A percentile compares a stretch with the other conserved stretches of the same genome.
phyloP scores from a whole-genome alignment of 2,113 vertebrate species.

The Fukomys damarensis region DNA sequence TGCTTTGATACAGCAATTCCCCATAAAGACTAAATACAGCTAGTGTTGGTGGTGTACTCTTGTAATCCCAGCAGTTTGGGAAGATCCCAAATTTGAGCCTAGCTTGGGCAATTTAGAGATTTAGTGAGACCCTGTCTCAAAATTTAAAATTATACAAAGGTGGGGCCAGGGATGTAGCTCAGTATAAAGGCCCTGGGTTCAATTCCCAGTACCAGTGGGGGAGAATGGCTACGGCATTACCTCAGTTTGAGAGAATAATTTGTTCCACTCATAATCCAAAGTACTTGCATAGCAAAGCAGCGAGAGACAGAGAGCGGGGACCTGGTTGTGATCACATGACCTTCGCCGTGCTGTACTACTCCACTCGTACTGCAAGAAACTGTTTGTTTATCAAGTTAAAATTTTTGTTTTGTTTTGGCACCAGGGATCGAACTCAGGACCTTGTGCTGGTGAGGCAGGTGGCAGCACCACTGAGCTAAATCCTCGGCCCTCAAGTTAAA shows the following conservation, averaged over 20 bases:
- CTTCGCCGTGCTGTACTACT: background rate
- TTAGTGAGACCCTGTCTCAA: background rate
- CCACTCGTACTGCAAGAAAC: background rate
- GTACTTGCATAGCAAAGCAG: background rate
- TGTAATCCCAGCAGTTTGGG: background rate
- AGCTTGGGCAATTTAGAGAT: background rate
- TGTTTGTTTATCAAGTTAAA: background rate
- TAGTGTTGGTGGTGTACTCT: background rate
- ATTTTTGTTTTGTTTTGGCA: too few relatives aligned
- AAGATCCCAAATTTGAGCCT: background rate
- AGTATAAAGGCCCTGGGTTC: background rate
- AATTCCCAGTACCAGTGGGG: background rate
- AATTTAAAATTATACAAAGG: background rate
- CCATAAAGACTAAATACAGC: background rate
- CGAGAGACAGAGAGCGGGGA: background rate
- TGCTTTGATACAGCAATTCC: background rate
- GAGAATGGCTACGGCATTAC: background rate
- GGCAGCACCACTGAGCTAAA: too few relatives aligned
- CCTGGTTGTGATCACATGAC: background rate
- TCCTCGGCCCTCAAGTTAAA: too few relatives aligned
- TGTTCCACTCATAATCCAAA: background rate
- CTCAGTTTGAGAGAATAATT: background rate
- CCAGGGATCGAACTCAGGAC: too few relatives aligned
- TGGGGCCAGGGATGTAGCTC: background rate
- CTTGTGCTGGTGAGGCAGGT: too few relatives aligned